phyloP scores from a whole-genome alignment of 2,888 invertebrate genomes.

The Pterostichus niger region DNA sequence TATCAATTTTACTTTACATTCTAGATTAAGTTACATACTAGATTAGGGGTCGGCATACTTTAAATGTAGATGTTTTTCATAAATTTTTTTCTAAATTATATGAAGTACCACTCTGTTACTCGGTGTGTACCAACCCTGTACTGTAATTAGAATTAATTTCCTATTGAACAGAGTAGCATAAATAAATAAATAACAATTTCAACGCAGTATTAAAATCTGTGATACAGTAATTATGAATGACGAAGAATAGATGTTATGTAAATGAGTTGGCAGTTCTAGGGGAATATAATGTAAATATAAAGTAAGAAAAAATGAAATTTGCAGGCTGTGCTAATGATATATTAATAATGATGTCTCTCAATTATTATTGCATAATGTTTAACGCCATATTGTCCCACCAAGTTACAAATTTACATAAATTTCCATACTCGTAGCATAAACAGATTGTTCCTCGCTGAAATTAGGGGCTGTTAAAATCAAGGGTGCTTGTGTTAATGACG shows the following conservation, averaged over 20 bases:
- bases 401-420: constrained; percentile 57
- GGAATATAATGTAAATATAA: constrained; percentile 50
- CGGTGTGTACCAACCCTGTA: too few relatives aligned
- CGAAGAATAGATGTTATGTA: constrained; percentile 25
- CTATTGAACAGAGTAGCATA: too few relatives aligned
- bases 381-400: constrained; percentile 70
- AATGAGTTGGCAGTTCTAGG: constrained; percentile 4
- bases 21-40: too few relatives aligned
- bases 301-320: constrained; percentile 32
- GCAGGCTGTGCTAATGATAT: constrained; percentile 74
- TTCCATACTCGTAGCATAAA: constrained; percentile 63
- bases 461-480: constrained; percentile 54
- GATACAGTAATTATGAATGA: background rate
- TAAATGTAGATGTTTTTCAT: too few relatives aligned
- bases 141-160: too few relatives aligned
- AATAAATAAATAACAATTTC: background rate
- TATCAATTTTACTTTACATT: too few relatives aligned
- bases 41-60: too few relatives aligned
- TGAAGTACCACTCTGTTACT: background rate
- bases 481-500: constrained; percentile 60
- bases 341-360: constrained; percentile 77
- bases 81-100: too few relatives aligned
- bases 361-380: constrained; percentile 77
- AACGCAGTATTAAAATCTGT: background rate
- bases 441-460: constrained; percentile 60